phyloP scores from a whole-genome alignment of 2,113 vertebrate species.

The Oncorhynchus nerka region DNA sequence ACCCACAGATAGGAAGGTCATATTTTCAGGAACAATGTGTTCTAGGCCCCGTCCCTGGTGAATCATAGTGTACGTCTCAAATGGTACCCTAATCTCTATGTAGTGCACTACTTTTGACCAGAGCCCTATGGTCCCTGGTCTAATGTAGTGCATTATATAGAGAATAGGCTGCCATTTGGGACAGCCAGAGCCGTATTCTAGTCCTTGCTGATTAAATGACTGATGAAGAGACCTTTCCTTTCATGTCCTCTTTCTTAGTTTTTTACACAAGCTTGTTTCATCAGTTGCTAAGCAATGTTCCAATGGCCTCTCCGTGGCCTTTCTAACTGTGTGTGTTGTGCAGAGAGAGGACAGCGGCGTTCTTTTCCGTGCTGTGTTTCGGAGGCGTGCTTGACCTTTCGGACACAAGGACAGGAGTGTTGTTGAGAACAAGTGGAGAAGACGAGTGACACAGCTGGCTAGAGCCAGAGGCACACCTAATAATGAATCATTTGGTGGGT shows the following conservation, averaged over 20 bases:
- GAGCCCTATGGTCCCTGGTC: too few relatives aligned
- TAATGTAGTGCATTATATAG: too few relatives aligned
- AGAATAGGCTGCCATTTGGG: too few relatives aligned
- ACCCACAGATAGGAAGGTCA: too few relatives aligned
- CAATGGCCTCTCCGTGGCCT: conserved; percentile 35
- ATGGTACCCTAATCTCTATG: too few relatives aligned
- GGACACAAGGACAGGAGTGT: conserved; percentile 18
- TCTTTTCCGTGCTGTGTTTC: not conserved
- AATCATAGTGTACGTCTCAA: not conserved
- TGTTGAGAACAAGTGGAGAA: conserved; percentile 31
- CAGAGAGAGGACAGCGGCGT: not conserved
- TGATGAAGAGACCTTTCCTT: not conserved
- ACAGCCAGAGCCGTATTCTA: not conserved
- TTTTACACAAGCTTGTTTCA: conserved; percentile 24
- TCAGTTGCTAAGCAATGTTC: conserved; percentile 51
- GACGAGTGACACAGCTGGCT: not conserved
- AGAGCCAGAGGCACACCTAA: not conserved
- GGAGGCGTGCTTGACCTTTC: conserved; percentile 9
- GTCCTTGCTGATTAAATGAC: not conserved
- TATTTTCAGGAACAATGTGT: too few relatives aligned
- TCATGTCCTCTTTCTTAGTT: not conserved
- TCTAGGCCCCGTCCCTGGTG: not conserved
- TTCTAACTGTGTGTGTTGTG: conserved; percentile 6
- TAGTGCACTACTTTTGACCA: too few relatives aligned
- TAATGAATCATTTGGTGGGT: not conserved